phyloP scores from a whole-genome alignment of 2,113 vertebrate genomes.

The Hippolais icterina region DNA sequence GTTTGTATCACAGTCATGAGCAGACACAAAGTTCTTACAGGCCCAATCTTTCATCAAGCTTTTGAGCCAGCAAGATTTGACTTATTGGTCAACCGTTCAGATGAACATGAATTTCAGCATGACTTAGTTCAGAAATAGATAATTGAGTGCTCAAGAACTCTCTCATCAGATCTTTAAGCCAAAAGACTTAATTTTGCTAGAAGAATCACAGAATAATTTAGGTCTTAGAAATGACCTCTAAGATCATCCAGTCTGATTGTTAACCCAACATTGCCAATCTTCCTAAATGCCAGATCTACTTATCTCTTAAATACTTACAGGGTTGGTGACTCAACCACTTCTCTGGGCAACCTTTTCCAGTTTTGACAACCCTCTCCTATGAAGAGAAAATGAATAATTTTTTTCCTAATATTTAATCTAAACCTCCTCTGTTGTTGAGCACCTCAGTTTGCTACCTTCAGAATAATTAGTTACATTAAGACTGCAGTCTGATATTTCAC shows the following conservation, averaged over 20 bases:
- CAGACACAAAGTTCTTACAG: neutral
- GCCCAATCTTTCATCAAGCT: conserved; percentile 15
- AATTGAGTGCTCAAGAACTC: neutral
- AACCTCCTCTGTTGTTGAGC: neutral
- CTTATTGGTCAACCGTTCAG: neutral
- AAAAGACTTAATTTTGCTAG: neutral
- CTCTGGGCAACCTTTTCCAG: neutral
- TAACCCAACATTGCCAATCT: neutral
- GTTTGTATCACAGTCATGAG: neutral
- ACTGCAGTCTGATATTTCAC: neutral
- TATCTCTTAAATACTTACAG: neutral
- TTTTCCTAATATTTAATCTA: neutral
- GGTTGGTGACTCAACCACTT: neutral
- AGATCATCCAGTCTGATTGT: neutral
- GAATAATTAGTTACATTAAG: neutral
- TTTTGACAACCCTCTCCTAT: neutral
- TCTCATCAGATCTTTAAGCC: neutral
- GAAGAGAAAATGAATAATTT: neutral
- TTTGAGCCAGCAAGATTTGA: conserved; percentile 6
- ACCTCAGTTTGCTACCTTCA: neutral
- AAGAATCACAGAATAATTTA: neutral
- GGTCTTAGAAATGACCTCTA: neutral
- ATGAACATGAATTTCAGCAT: neutral
- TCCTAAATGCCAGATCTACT: neutral
- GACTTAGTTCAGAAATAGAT: neutral